A percentile compares a stretch with the other conserved stretches of the same genome.
phyloP scores from a whole-genome alignment of 2,113 vertebrate species.

The Stomatorhinus ivindoensis region DNA sequence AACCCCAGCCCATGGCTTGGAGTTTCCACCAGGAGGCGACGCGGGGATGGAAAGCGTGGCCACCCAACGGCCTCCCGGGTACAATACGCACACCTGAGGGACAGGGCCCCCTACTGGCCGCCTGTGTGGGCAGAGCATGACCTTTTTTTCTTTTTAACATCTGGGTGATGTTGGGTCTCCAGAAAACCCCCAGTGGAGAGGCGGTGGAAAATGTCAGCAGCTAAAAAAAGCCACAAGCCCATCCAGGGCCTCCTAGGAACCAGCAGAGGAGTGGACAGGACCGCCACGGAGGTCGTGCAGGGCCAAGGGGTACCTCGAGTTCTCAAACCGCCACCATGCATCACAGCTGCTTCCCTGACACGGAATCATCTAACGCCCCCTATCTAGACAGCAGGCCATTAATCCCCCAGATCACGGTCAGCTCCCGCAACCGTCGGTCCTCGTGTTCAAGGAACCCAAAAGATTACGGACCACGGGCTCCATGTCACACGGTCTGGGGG shows the following conservation, averaged over 20 bases:
- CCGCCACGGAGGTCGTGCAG: not conserved
- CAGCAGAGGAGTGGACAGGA: not conserved
- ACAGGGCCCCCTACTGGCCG: not conserved
- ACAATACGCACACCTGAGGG: not conserved
- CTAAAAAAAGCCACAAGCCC: not conserved
- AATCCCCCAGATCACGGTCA: not conserved
- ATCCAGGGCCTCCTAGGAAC: not conserved
- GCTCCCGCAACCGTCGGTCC: not conserved
- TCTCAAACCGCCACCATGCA: not conserved
- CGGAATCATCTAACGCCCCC: not conserved
- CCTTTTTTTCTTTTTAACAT: constrained; percentile 7
- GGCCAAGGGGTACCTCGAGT: not conserved
- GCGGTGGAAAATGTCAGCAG: not conserved
- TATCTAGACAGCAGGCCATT: not conserved
- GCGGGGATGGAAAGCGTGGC: constrained; percentile 2
- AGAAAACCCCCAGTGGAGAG: constrained; percentile 4
- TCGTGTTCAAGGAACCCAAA: not conserved
- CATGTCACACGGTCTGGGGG: not conserved
- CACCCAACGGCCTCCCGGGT: not conserved
- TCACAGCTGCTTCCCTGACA: not conserved
- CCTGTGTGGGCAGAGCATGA: constrained; percentile 1
- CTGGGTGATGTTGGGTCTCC: not conserved
- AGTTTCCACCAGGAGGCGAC: constrained; percentile 3
- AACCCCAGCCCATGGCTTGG: not conserved
- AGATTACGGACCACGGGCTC: not conserved